phyloP scores from a whole-genome alignment of 2,113 vertebrate genomes.

The Cyprinodon tularosa region DNA sequence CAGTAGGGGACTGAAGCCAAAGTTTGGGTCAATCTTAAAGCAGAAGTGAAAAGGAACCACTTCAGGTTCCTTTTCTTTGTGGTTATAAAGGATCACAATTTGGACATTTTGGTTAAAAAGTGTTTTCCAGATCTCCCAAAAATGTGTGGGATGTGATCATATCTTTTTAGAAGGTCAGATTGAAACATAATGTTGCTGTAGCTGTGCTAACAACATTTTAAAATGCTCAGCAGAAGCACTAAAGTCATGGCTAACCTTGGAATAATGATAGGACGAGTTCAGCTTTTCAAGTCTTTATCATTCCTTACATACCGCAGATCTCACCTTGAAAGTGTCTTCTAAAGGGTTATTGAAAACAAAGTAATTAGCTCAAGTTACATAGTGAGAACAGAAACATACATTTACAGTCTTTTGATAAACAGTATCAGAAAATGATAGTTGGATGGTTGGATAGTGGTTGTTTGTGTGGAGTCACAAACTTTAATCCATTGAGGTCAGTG shows the following conservation, averaged over 20 bases:
- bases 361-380: not conserved
- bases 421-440: not conserved
- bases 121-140: no score
- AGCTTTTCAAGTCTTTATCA: not conserved
- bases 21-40: no score
- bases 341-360: not conserved
- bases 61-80: no score
- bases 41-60: no score
- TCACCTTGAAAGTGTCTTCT: not conserved
- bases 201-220: not conserved
- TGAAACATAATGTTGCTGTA: not conserved
- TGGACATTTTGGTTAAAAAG: no score
- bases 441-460: no score
- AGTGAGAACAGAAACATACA: not conserved
- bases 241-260: not conserved
- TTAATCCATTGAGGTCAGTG: no score
- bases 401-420: not conserved
- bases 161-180: not conserved
- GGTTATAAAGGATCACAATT: no score
- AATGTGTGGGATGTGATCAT: no score
- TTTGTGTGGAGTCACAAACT: no score
- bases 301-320: not conserved
- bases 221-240: not conserved
- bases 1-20: no score
- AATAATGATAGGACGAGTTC: not conserved